Evolutionary conservation across 2,113 vertebrate genomes (phyloP), one percentile per base, ranked within the genome.

Genomic region (Ammospiza caudacuta): DNA sequence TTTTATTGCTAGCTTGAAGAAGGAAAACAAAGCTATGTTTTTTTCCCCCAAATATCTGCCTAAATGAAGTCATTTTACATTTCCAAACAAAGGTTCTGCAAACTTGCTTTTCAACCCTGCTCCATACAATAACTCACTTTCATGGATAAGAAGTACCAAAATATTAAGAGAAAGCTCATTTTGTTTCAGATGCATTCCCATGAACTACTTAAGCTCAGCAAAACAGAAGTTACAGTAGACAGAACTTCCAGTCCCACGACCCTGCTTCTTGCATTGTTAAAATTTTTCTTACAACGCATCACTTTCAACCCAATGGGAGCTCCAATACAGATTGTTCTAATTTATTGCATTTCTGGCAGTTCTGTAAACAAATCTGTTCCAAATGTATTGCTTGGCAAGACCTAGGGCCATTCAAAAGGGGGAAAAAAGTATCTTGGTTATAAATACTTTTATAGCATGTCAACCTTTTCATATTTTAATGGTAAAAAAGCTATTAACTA

Each of bases 151-250:
- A 93, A 97, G 91, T 89, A 95, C 46, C 59, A 77, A 80, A 95
- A 88, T 62, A 91, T 90, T 91, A 97, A 79, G 81, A 94, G 95
- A 98, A 96, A 96, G 93, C 94, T 95, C 94, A 97, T 97, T 98
- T 96, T 96, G 96, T 97, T 98, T 97, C 97, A 97, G 94, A 95
- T 95, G 43, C 75, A 97, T 98, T 98, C 98, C 92, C 98, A 98
- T 95, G 95, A 97, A 96, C 95, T 87, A 67, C 15, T 95, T 84
- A 55, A 93, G 39, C 66, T 77, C 62, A 86, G 84, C 88, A 92
- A 58, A 93, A 86, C 49, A 78, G 72, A 58, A 96, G 68, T 59
- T 90, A 33, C 87, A 91, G 83, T 37, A 95, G 75, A 78, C 78
- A 93, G 81, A 92, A 81, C 24, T 57, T 59, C 47, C 70, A 92